Evolutionary conservation across 2,113 vertebrate genomes (phyloP).

Genomic region (Mesembrinibis cayennensis): DNA sequence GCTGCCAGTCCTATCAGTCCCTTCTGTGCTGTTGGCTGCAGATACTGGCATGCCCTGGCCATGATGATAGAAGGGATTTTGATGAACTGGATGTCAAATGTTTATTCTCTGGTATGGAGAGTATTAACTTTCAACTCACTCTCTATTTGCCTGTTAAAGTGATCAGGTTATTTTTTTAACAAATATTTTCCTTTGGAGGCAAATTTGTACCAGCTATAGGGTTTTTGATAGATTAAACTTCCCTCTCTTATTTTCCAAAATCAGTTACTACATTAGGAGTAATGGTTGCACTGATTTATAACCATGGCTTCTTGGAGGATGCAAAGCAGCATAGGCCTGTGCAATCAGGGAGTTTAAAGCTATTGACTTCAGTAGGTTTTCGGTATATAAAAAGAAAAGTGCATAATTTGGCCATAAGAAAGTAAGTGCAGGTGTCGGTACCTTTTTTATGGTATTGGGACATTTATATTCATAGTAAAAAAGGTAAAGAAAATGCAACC

Average conservation of each 20-base stretch:
- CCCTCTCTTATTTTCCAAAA: background rate
- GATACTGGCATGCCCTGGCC: background rate
- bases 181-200: background rate
- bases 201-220: background rate
- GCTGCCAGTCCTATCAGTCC: background rate
- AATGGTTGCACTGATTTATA: background rate
- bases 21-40: background rate
- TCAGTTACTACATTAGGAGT: background rate
- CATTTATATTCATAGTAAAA: constrained; percentile 23
- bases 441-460: background rate
- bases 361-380: background rate
- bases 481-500: background rate
- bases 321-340: background rate
- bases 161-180: background rate
- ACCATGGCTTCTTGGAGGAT: background rate
- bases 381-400: background rate
- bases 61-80: background rate
- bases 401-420: background rate
- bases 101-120: background rate
- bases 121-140: background rate
- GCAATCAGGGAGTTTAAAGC: background rate
- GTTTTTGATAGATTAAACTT: background rate
- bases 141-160: background rate
- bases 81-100: background rate
- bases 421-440: background rate